A percentile compares a stretch with the other conserved stretches of the same genome.
These are phyloP conservation scores for Cardiocondyla obscurior DNA, from an alignment of 1,140 invertebrate genomes.

Conservation along the genomic window DNA sequence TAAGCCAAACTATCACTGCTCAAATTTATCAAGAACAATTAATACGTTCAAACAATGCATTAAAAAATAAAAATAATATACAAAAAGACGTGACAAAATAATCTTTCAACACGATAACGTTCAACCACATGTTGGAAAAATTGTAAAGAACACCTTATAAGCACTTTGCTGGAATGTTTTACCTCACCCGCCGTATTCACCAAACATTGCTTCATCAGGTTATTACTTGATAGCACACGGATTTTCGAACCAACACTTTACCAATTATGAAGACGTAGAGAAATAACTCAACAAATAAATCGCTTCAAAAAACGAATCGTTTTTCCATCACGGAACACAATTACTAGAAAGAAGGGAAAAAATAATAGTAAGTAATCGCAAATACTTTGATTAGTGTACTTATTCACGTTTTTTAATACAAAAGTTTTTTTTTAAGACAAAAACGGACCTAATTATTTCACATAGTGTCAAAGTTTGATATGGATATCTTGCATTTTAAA, in stretches of 20 bases:
- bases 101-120: too few species aligned
- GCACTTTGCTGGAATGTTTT: background rate
- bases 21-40: too few species aligned
- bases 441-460: background rate
- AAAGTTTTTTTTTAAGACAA: background rate
- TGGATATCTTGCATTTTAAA: too few species aligned
- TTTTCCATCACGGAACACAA: background rate
- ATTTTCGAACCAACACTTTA: background rate
- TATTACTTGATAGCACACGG: background rate
- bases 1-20: too few species aligned
- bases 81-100: too few species aligned
- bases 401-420: background rate
- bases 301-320: too few species aligned
- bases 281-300: background rate
- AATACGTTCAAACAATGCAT: too few species aligned
- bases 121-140: too few species aligned
- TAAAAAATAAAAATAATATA: too few species aligned
- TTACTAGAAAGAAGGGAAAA: background rate
- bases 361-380: background rate
- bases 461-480: too few species aligned
- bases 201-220: background rate
- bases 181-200: too few species aligned
- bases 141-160: too few species aligned
- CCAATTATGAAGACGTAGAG: background rate
- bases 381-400: background rate